phyloP scores from a whole-genome alignment of 1,140 invertebrate genomes.

The Neodiprion lecontei region DNA sequence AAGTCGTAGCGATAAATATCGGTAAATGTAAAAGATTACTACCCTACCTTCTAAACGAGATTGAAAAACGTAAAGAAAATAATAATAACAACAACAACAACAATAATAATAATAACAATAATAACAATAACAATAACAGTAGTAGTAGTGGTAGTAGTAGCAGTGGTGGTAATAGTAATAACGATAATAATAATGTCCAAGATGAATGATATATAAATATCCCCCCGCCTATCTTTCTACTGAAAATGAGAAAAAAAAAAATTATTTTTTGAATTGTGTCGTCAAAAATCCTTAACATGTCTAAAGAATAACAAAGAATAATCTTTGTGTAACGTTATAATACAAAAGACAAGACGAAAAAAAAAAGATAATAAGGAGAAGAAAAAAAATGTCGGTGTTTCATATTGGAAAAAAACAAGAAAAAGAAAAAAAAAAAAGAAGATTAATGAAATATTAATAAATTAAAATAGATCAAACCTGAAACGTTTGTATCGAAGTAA shows the following conservation, averaged over 20 bases:
- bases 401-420: slow-evolving; percentile 27
- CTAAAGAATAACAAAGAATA: slow-evolving; percentile 14
- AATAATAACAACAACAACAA: slow-evolving; percentile 25
- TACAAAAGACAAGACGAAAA: slow-evolving; percentile 12
- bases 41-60: slow-evolving; percentile 21
- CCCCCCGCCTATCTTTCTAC: slow-evolving; percentile 53
- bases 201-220: slow-evolving; percentile 40
- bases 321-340: neutral
- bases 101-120: slow-evolving; percentile 33
- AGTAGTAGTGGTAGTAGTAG: slow-evolving; percentile 10
- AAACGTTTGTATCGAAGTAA: slow-evolving; percentile 26
- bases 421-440: slow-evolving; percentile 27
- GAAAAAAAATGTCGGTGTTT: slow-evolving; percentile 37
- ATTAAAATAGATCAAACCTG: slow-evolving; percentile 12
- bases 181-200: slow-evolving; percentile 36
- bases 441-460: slow-evolving; percentile 1
- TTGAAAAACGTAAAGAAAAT: slow-evolving; percentile 28
- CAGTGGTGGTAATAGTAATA: slow-evolving; percentile 25
- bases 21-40: slow-evolving; percentile 20
- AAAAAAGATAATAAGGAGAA: slow-evolving; percentile 8
- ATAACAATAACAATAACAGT: slow-evolving; percentile 23
- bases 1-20: slow-evolving; percentile 22
- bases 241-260: slow-evolving; percentile 41
- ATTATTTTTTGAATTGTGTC: slow-evolving; percentile 55
- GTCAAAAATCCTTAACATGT: slow-evolving; percentile 33